These are phyloP conservation scores for Ardeotis arabs DNA, from an alignment of 2,113 vertebrate species.

Conservation along the genomic window DNA sequence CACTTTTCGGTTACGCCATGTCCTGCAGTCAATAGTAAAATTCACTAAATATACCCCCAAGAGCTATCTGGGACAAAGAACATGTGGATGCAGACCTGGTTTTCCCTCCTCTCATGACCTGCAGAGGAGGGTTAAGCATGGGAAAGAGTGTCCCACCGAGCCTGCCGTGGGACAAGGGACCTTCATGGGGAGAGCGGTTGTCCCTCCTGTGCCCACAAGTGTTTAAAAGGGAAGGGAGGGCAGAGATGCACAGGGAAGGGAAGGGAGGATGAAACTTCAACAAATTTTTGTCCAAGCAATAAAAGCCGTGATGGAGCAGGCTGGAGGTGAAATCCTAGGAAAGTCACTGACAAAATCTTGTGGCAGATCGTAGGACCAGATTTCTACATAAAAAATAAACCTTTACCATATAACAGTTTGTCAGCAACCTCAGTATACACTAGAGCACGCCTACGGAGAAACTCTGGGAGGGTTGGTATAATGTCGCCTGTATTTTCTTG, in stretches of 20 bases:
- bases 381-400: not conserved
- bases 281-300: not conserved
- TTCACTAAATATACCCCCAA: not conserved
- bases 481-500: not conserved
- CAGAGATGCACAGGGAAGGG: not conserved
- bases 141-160: not conserved
- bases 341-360: not conserved
- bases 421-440: not conserved
- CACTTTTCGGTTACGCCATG: not conserved
- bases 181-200: not conserved
- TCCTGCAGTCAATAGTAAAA: not conserved
- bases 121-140: not conserved
- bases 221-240: not conserved
- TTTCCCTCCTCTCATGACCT: not conserved
- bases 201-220: not conserved
- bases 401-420: not conserved
- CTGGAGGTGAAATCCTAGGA: not conserved
- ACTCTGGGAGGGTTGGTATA: not conserved
- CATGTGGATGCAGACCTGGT: not conserved
- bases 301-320: not conserved
- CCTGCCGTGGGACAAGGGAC: not conserved
- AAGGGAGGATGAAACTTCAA: rapidly evolving
- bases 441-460: rapidly evolving
- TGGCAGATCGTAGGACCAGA: not conserved
- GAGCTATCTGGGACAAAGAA: not conserved